Evolutionary conservation across 2,113 vertebrate genomes (phyloP), one percentile per base, ranked within the genome.

Genomic region (Heterocephalus glaber): DNA sequence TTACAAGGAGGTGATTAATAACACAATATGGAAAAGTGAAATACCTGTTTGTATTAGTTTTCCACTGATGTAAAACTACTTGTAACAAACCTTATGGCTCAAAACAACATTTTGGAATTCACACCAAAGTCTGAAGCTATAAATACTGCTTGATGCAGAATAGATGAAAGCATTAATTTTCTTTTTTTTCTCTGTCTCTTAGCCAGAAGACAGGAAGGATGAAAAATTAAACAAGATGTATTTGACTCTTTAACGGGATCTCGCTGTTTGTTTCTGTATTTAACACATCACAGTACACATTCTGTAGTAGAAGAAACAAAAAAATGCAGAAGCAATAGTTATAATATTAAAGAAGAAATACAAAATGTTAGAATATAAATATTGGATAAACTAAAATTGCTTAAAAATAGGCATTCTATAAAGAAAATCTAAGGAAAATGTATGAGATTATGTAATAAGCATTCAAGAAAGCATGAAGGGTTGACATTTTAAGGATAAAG

Each of bases 401-500:
- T 33, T 9, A 58, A 54, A 30, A 54, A 72, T 3, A 93, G 54
- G 1, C 14, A 35, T 28, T 44, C 10, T 85, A 14, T 86, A 14
- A 89, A n/a, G 66, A 89, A 92, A 88, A 60, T 30, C 44, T 82
- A 86, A 74, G 41, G 49, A 80, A 86, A 80, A 26, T 60, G 9
- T 60, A 10, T 83, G 52, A 90, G 22, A 44, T 60, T 63, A 41
- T 80, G 24, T n/a, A 66, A 47, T 77, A 90, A 93, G 65, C 54
- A 38, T 52, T 80, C 61, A n/a, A 89, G 20, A 10, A 85, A 70
- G 8, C 35, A 33, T 49, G 16, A 66, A 74, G 77, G 2, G 2
- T 88, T 89, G 87, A 30, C 63, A 66, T 94, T 96, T 86, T 26
- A 92, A 86, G 94, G 38, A 79, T 52, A 72, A 86, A 60, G 24